phyloP scores from a whole-genome alignment of 2,797 vertebrate species.

The Chromis chromis region DNA sequence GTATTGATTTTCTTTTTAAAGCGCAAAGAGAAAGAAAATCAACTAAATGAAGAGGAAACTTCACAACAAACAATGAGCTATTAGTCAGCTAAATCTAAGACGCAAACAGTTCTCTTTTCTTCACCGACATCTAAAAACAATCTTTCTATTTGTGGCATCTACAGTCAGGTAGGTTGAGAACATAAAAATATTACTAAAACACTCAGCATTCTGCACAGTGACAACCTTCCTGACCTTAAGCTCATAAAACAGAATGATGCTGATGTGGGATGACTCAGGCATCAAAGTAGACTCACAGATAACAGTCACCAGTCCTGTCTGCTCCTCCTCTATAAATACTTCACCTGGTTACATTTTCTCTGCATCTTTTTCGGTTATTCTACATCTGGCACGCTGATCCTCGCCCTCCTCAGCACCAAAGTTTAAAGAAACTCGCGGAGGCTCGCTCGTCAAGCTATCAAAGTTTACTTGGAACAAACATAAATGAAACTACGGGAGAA shows the following conservation, averaged over 20 bases:
- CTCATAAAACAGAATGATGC: constrained; percentile 35
- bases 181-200: background rate
- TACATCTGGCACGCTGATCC: constrained; percentile 28
- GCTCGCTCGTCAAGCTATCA: constrained; percentile 44
- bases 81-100: constrained; percentile 1
- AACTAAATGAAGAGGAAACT: background rate
- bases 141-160: constrained; percentile 18
- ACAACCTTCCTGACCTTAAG: constrained; percentile 17
- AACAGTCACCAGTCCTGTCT: constrained; percentile 47
- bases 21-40: too few relatives aligned
- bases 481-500: constrained; percentile 13
- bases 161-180: background rate
- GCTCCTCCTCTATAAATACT: constrained; percentile 49
- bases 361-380: constrained; percentile 17
- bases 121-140: constrained; percentile 9
- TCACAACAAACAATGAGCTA: background rate
- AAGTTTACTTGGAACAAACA: constrained; percentile 21
- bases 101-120: constrained; percentile 1
- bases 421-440: constrained; percentile 29
- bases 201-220: background rate
- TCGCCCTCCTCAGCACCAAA: constrained; percentile 19
- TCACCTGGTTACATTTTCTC: constrained; percentile 46
- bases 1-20: too few relatives aligned
- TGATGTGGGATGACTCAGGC: constrained; percentile 52
- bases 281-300: constrained; percentile 46